These are phyloP conservation scores for Thaumatotibia leucotreta DNA, from an alignment of 1,140 invertebrate genomes.

Conservation along the genomic window DNA sequence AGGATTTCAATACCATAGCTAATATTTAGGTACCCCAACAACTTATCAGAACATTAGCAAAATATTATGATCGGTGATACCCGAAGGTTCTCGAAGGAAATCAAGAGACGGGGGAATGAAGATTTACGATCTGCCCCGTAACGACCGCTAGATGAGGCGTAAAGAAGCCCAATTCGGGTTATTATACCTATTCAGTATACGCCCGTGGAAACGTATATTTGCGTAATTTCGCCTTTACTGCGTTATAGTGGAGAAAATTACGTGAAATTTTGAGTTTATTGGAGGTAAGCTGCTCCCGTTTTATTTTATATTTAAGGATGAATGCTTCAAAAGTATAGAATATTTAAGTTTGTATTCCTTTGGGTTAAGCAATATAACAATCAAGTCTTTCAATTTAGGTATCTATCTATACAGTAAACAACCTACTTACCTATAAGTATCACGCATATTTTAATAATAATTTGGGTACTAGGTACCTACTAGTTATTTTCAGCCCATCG, in stretches of 20 bases:
- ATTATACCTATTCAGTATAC: slow-evolving; percentile 48
- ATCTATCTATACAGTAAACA: too few relatives aligned
- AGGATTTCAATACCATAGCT: background rate
- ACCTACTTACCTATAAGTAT: too few relatives aligned
- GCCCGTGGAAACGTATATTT: slow-evolving; percentile 26
- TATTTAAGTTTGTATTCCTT: background rate
- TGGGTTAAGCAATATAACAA: too few relatives aligned
- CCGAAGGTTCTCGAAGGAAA: slow-evolving; percentile 54
- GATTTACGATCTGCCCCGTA: slow-evolving; percentile 69
- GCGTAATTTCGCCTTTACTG: slow-evolving; percentile 18
- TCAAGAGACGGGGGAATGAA: slow-evolving; percentile 53
- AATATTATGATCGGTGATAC: slow-evolving; percentile 52
- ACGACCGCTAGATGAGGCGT: slow-evolving; percentile 74
- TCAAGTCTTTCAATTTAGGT: too few relatives aligned
- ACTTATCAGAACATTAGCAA: slow-evolving; percentile 19
- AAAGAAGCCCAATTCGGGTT: slow-evolving; percentile 69
- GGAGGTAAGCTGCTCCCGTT: background rate
- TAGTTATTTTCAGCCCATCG: too few relatives aligned
- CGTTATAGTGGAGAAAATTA: slow-evolving; percentile 4
- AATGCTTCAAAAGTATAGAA: background rate
- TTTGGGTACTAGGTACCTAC: too few relatives aligned
- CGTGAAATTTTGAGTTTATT: slow-evolving; percentile 13
- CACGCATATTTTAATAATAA: too few relatives aligned
- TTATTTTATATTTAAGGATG: background rate
- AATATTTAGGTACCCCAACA: background rate